Conservation (phyloP, 2,888 invertebrate species). For the Hydrotaea diabolus region DNA sequence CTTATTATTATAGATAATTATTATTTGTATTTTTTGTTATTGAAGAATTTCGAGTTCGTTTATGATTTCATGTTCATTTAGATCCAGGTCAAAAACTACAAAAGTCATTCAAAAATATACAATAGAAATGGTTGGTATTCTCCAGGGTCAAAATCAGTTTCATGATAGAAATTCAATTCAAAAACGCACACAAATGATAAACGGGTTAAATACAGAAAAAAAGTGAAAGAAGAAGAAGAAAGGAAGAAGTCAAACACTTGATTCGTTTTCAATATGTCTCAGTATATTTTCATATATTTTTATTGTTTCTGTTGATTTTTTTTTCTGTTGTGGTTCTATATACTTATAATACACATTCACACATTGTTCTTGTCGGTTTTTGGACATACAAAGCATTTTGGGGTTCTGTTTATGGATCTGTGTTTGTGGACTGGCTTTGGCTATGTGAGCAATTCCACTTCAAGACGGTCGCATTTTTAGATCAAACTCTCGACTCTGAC, state of each 20-base stretch:
- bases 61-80: background rate
- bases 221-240: too few species aligned
- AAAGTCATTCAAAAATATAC: slow-evolving; percentile 15
- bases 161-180: slow-evolving; percentile 55
- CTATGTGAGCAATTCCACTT: background rate
- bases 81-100: background rate
- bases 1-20: slow-evolving; percentile 20
- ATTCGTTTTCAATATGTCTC: background rate
- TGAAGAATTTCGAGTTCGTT: background rate
- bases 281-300: slow-evolving; percentile 3
- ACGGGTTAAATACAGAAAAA: background rate
- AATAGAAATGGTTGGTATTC: background rate
- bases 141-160: slow-evolving; percentile 45
- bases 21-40: background rate
- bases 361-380: slow-evolving; percentile 9
- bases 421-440: background rate
- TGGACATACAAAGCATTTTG: slow-evolving; percentile 27
- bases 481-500: too few species aligned
- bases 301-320: background rate
- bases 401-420: background rate
- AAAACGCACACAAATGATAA: slow-evolving; percentile 8
- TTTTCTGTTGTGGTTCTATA: slow-evolving; percentile 2
- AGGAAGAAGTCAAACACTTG: slow-evolving; percentile 2
- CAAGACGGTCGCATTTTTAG: too few species aligned
- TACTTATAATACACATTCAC: slow-evolving; percentile 19